Conservation (phyloP, 1,140 invertebrate species). For the Bombus impatiens region DNA sequence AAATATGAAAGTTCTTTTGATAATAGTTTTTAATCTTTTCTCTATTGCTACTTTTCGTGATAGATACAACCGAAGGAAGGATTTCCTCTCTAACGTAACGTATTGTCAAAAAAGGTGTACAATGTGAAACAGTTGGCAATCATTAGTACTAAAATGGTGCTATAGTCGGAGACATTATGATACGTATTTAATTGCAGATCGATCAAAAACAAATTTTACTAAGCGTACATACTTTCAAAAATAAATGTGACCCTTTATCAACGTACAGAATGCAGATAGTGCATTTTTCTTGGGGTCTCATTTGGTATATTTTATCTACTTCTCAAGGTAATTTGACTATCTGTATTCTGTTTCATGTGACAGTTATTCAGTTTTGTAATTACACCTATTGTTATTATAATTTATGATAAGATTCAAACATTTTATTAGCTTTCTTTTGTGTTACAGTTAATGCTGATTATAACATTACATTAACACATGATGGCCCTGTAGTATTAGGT, state of each 20-base stretch:
- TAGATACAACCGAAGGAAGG: too few species aligned
- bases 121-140: constrained; percentile 36
- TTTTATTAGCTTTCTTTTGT: not conserved
- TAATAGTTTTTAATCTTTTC: not conserved
- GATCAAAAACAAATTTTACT: constrained; percentile 25
- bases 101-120: not conserved
- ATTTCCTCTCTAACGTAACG: too few species aligned
- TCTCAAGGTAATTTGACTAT: constrained; percentile 53
- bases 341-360: not conserved
- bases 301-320: constrained; percentile 44
- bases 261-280: constrained; percentile 54
- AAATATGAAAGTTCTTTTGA: not conserved
- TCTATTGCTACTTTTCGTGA: not conserved
- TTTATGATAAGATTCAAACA: not conserved
- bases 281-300: constrained; percentile 64
- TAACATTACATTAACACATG: constrained; percentile 80
- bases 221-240: not conserved
- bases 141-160: constrained; percentile 12
- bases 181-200: constrained; percentile 31
- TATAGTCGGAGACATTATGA: not conserved
- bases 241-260: constrained; percentile 52
- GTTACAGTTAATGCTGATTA: constrained; percentile 66
- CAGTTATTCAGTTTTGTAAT: not conserved
- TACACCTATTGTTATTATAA: not conserved
- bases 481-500: constrained; percentile 86